Conservation (phyloP, 2,888 invertebrate genomes). For the Cryptocephalus moraei region DNA sequence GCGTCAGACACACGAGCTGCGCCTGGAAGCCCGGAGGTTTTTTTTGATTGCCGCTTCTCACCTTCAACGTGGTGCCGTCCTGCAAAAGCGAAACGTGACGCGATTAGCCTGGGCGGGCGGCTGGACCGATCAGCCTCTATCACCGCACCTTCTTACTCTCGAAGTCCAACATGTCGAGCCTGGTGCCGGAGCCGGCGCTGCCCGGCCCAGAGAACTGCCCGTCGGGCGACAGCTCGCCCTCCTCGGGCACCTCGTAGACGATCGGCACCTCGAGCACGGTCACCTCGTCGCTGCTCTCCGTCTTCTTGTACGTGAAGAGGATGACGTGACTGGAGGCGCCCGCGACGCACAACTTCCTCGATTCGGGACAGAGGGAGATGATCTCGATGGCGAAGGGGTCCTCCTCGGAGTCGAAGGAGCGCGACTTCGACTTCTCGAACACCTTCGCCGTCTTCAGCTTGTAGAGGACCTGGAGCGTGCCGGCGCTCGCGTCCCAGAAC, state of each 20-base stretch:
- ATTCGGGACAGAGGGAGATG: slow-evolving; percentile 88
- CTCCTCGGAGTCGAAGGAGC: slow-evolving; percentile 61
- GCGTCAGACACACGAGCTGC: slow-evolving; percentile 86
- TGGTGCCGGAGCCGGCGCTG: slow-evolving; percentile 33
- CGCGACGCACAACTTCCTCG: slow-evolving; percentile 78
- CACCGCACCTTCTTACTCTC: slow-evolving; percentile 41
- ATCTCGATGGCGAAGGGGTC: slow-evolving; percentile 86
- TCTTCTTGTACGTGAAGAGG: slow-evolving; percentile 90
- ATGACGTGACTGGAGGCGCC: slow-evolving; percentile 90
- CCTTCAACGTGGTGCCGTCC: slow-evolving; percentile 43
- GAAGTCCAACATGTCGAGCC: slow-evolving; percentile 35
- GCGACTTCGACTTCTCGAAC: slow-evolving; percentile 62
- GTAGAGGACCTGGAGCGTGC: slow-evolving; percentile 91
- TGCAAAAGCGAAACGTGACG: slow-evolving; percentile 10
- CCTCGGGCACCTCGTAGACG: slow-evolving; percentile 71
- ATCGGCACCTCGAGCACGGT: slow-evolving; percentile 71
- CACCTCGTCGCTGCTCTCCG: slow-evolving; percentile 69
- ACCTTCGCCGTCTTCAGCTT: slow-evolving; percentile 95
- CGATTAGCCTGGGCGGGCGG: too few species aligned
- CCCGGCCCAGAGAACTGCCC: slow-evolving; percentile 51
- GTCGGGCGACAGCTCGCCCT: slow-evolving; percentile 71
- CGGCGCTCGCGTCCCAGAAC: slow-evolving; percentile 98
- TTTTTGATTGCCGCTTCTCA: slow-evolving; percentile 67
- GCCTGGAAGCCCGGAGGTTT: slow-evolving; percentile 96
- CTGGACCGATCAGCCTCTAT: neutral